Evolutionary conservation across 2,113 vertebrate species (phyloP), one percentile per base, ranked within the genome.

Genomic region (Telmatochromis sp.): DNA sequence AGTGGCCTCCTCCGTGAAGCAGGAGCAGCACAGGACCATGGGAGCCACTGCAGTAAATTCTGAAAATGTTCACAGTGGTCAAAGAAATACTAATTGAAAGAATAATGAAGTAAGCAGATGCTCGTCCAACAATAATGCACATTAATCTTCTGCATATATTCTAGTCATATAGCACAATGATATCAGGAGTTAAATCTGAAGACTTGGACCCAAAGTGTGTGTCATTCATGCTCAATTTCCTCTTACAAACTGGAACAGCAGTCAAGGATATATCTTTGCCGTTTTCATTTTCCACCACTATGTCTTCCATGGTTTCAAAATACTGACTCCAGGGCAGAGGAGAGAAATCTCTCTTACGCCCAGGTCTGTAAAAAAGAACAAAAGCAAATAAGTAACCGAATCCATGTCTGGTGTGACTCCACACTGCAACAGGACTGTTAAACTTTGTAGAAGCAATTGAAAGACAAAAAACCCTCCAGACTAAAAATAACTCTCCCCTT

Each of bases 211-310:
- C 35, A 73, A 40, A 31, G 15, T 58, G 55, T 60, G 23, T 17
- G 10, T 45, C 33, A 58, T 33, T 79, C 12, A 50, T 75, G 33
- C 6, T 23, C 19, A 55, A 9, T 42, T 80, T 85, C 10, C 50
- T 50, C 9, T 3, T 31, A 68, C 26, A 82, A 75, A 85, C 12
- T 82, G 26, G 28, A 81, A 55, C n/a, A 83, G 9, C 26, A 37
- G 40, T 42, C 23, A 97, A 98, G 98, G 99, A 99, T 99, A 99
- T 99, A 96, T 99, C 98, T 96, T 98, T 99, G 93, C 97, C 97
- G 71, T 96, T 98, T 90, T 98, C 98, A 89, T 97, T 98, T 89
- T 98, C 97, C 84, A 99, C 97, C 92, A 98, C 97, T 3, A 99
- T 97, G 1, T 99, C 98, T 94, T 99, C 98, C 97, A 99, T 98